Evolutionary conservation across 1,140 invertebrate species (phyloP), one percentile per base, ranked within the genome.

Genomic region (Drosophila arizonae): DNA sequence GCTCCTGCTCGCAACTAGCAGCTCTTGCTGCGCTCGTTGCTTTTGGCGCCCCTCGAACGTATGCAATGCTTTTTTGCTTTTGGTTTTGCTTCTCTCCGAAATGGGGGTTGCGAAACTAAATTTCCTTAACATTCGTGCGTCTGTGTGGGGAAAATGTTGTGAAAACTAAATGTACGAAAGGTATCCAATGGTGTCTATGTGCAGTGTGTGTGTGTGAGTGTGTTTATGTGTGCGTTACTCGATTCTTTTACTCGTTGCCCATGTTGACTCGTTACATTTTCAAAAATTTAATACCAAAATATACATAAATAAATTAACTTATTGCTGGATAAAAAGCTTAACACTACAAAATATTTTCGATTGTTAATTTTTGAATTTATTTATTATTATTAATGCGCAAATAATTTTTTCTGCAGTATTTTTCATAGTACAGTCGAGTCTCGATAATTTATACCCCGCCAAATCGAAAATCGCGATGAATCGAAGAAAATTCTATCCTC

Each of bases 71-170:
- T 84, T 77, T 79, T 65, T 73, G n/a, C 21, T 24, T 71, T 46
- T 15, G 43, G 46, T 3, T 11, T 39, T 11, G 3, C 10, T 39
- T 39, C 67, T 65, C 64, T 45, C 21, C 43, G 33, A 28, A 33
- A 58, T 67, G 65, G 68, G 82, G 82, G 76, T 82, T 68, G 82
- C 73, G 87, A 63, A 73, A 69, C 39, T 33, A 13, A 62, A 64
- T 68, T 67, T 52, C 54, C 76, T 75, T 66, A 4, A 21, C 28
- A 9, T 24, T 17, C 15, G 24, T 60, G 60, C 15, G 63, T 36
- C 11, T 41, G 11, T 6, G 30, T 70, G 43, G 70, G 15, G 26
- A 68, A 68, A 60, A 45, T 71, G 68, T 71, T 71, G 61, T 71
- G 61, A 71, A 71, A 71, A 66, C 69, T 60, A 52, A 71, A 21